phyloP scores from a whole-genome alignment of 2,113 vertebrate genomes.

The Apodemus speciosus region DNA sequence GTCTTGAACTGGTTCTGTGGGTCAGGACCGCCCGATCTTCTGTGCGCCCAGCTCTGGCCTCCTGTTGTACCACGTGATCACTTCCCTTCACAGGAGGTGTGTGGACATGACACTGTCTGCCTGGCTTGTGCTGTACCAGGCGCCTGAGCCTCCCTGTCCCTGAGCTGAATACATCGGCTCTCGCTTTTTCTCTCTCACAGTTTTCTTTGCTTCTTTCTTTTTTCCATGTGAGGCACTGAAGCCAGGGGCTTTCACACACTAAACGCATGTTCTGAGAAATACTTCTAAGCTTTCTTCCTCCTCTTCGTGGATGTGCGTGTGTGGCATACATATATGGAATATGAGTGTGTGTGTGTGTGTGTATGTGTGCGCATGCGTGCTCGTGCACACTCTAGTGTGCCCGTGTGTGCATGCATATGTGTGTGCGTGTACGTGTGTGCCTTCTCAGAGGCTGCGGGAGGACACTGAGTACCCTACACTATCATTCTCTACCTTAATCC shows the following conservation, averaged over 20 bases:
- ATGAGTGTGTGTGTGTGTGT: not conserved
- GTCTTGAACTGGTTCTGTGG: not conserved
- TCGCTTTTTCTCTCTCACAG: not conserved
- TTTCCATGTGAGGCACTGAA: not conserved
- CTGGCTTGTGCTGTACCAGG: not conserved
- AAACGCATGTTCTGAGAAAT: not conserved
- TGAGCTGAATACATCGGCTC: not conserved
- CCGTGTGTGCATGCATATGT: not conserved
- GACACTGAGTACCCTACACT: not conserved
- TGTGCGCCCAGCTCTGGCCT: too few species aligned
- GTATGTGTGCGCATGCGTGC: too few species aligned
- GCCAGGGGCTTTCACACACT: not conserved
- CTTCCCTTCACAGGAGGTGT: not conserved
- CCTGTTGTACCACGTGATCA: not conserved
- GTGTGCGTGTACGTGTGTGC: not conserved
- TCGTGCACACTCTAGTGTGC: too few species aligned
- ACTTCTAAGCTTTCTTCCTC: not conserved
- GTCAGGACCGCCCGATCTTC: not conserved
- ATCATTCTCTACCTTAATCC: not conserved
- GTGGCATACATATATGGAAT: accelerated
- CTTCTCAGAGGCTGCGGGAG: not conserved
- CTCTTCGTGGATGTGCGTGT: not conserved
- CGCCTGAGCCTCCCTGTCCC: not conserved
- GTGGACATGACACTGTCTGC: not conserved
- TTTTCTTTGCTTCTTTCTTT: not conserved